Percentiles rank a stretch among this genome's conserved stretches.
Evolutionary conservation across 1,140 invertebrate genomes (phyloP).

Genomic region (Temnothorax curvispinosus): DNA sequence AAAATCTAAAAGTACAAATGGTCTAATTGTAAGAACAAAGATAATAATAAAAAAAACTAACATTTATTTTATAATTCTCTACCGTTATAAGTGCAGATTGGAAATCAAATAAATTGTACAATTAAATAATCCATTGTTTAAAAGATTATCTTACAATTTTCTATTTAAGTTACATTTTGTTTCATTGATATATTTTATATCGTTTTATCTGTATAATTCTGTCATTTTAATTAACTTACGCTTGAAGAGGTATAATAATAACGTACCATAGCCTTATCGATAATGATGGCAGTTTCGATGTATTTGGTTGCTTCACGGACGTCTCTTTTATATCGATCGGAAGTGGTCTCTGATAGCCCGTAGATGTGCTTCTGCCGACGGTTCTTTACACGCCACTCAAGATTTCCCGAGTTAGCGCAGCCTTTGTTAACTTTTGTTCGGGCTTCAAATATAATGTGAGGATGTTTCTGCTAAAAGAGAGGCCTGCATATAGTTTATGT

Average conservation of each 20-base stretch:
- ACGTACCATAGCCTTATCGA: slow-evolving; percentile 96
- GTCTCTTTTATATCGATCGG: slow-evolving; percentile 89
- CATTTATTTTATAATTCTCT: not conserved
- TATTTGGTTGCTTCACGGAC: slow-evolving; percentile 95
- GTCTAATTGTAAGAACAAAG: not conserved
- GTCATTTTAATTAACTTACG: not conserved
- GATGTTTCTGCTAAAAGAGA: slow-evolving; percentile 96
- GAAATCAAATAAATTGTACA: not conserved
- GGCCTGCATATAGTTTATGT: slow-evolving; percentile 84
- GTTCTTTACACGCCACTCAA: slow-evolving; percentile 90
- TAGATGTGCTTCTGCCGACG: slow-evolving; percentile 89
- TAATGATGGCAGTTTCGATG: slow-evolving; percentile 96
- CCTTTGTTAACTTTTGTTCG: slow-evolving; percentile 94
- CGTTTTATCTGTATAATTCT: not conserved
- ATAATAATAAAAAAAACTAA: not conserved
- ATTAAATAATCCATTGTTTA: not conserved
- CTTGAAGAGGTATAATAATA: not conserved
- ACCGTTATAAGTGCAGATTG: not conserved
- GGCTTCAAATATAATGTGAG: slow-evolving; percentile 97
- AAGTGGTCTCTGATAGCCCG: slow-evolving; percentile 85
- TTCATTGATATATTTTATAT: not conserved
- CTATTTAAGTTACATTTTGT: not conserved
- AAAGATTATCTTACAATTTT: not conserved
- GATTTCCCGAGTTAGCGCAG: slow-evolving; percentile 92
- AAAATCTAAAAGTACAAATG: not conserved